A percentile compares a stretch with the other conserved stretches of the same genome.
Conservation (phyloP, 2,113 vertebrate species). For the Nestor notabilis region DNA sequence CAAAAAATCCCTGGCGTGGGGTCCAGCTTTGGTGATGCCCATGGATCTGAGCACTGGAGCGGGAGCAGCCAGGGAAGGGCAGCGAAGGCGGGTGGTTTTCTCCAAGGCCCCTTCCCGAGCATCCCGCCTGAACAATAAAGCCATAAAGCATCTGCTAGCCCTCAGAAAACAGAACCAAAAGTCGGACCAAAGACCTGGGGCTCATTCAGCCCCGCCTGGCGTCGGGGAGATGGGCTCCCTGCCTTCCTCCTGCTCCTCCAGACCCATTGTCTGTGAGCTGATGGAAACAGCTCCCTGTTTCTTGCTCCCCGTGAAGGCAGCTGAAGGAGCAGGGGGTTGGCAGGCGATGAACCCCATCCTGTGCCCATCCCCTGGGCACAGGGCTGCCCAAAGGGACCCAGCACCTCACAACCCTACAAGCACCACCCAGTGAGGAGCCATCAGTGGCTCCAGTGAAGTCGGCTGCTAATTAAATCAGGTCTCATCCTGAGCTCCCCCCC, state of each 20-base stretch:
- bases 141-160: neutral
- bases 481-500: neutral
- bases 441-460: rapidly evolving
- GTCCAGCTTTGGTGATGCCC: neutral
- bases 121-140: neutral
- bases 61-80: neutral
- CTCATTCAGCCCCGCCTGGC: neutral
- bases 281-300: neutral
- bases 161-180: neutral
- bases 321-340: neutral
- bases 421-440: neutral
- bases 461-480: neutral
- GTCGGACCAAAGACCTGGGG: neutral
- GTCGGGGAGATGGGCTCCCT: neutral
- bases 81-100: too few species aligned
- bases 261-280: neutral
- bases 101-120: neutral
- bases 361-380: neutral
- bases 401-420: neutral
- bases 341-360: neutral
- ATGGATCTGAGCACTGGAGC: rapidly evolving
- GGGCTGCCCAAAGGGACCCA: neutral
- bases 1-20: rapidly evolving
- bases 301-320: neutral
- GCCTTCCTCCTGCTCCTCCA: neutral